Percentiles rank a stretch among this genome's conserved stretches.
Conservation (phyloP, 1,140 invertebrate genomes). For the Hypothenemus hampei region DNA sequence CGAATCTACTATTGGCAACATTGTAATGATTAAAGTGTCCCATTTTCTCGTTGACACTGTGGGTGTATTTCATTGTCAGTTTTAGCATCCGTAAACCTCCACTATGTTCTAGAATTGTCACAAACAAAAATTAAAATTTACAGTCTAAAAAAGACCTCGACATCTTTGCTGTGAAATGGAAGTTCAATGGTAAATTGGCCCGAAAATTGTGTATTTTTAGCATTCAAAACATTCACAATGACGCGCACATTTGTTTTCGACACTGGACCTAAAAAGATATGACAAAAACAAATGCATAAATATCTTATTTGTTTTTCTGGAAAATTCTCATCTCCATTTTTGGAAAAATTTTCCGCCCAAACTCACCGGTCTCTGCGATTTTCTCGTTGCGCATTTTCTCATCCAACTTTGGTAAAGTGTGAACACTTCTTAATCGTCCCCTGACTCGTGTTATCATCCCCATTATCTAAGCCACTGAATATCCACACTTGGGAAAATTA, state of each 20-base stretch:
- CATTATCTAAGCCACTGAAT: constrained; percentile 43
- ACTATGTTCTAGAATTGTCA: no score
- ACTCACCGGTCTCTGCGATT: constrained; percentile 58
- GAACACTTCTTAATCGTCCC: constrained; percentile 54
- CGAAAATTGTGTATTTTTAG: neutral
- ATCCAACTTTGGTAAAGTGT: constrained; percentile 56
- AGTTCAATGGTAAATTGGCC: neutral
- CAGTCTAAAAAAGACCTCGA: no score
- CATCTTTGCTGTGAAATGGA: no score
- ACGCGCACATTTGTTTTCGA: neutral
- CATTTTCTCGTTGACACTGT: no score
- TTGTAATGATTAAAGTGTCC: no score
- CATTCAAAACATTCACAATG: neutral
- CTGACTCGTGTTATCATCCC: constrained; percentile 64
- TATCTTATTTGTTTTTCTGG: neutral
- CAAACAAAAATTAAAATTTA: no score
- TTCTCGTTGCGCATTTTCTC: constrained; percentile 56
- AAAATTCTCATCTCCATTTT: neutral
- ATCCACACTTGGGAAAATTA: neutral
- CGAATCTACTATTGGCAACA: no score
- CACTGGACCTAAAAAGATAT: no score
- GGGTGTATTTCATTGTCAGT: no score
- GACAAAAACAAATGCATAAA: no score
- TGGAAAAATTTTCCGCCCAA: no score
- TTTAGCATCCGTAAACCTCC: no score